Evolutionary conservation across 1,140 invertebrate species (phyloP).

Genomic region (Cotesia chilonis): DNA sequence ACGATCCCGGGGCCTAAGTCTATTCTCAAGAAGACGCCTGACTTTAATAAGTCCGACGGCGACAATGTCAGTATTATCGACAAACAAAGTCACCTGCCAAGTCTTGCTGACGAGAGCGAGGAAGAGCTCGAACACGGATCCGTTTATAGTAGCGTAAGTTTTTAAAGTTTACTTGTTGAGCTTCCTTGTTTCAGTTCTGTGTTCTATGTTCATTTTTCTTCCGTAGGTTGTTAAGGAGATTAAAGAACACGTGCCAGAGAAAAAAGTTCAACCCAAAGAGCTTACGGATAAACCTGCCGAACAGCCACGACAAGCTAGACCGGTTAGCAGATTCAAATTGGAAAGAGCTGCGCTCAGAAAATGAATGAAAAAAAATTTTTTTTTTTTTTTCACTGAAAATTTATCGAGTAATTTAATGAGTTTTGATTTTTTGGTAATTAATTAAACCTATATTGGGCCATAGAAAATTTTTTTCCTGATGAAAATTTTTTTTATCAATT

Average conservation of each 20-base stretch:
- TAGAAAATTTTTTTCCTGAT: too few species aligned
- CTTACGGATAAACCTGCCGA: constrained; percentile 13
- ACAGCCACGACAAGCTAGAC: constrained; percentile 29
- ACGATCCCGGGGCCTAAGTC: constrained; percentile 50
- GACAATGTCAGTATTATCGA: constrained; percentile 34
- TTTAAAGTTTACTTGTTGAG: neutral
- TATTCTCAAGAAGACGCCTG: constrained; percentile 51
- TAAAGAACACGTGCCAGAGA: constrained; percentile 32
- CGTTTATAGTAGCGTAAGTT: constrained; percentile 43
- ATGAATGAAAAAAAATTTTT: constrained; percentile 22
- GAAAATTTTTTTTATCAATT: too few species aligned
- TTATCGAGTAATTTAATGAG: too few species aligned
- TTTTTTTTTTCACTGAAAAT: neutral
- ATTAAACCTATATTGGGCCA: neutral
- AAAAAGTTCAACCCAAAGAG: neutral
- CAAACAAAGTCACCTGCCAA: constrained; percentile 22
- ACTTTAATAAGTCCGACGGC: neutral
- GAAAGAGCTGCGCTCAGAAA: constrained; percentile 41
- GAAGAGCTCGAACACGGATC: constrained; percentile 23
- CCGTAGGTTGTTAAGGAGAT: constrained; percentile 45
- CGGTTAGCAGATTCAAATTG: constrained; percentile 47
- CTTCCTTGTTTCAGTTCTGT: neutral
- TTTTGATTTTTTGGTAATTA: neutral
- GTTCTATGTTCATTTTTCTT: neutral
- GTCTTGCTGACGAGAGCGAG: constrained; percentile 38